Conservation (phyloP, 2,888 invertebrate species). For the Caenorhabditis macrosperma region DNA sequence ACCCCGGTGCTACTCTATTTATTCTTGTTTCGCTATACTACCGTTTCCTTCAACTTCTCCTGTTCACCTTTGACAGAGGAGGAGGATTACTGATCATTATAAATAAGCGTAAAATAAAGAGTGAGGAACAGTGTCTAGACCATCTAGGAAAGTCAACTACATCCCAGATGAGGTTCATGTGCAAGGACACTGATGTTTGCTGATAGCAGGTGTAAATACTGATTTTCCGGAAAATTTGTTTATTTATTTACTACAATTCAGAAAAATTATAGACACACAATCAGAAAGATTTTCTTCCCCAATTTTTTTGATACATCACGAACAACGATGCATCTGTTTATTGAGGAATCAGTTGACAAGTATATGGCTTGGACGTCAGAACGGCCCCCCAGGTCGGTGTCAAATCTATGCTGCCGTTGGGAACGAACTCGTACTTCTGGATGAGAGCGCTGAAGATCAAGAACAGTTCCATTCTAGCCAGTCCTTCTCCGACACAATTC, state of each 20-base stretch:
- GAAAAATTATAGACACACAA: not conserved
- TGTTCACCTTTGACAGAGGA: no score
- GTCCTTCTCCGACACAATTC: slow-evolving; percentile 66
- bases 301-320: not conserved
- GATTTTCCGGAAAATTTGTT: no score
- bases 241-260: no score
- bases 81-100: no score
- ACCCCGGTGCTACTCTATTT: no score
- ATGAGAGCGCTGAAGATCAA: slow-evolving; percentile 49
- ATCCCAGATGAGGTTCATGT: no score
- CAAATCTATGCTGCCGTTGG: slow-evolving; percentile 37
- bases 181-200: no score
- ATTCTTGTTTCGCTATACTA: not conserved
- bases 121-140: no score
- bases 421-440: slow-evolving; percentile 50
- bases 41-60: no score
- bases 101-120: no score
- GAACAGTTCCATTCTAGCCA: slow-evolving; percentile 68
- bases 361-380: slow-evolving; percentile 44
- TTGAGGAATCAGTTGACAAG: slow-evolving; percentile 7
- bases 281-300: not conserved
- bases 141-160: no score
- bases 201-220: no score
- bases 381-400: slow-evolving; percentile 46
- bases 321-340: not conserved